Evolutionary conservation across 2,113 vertebrate species (phyloP), one percentile per base, ranked within the genome.

Genomic region (Proteles cristata): DNA sequence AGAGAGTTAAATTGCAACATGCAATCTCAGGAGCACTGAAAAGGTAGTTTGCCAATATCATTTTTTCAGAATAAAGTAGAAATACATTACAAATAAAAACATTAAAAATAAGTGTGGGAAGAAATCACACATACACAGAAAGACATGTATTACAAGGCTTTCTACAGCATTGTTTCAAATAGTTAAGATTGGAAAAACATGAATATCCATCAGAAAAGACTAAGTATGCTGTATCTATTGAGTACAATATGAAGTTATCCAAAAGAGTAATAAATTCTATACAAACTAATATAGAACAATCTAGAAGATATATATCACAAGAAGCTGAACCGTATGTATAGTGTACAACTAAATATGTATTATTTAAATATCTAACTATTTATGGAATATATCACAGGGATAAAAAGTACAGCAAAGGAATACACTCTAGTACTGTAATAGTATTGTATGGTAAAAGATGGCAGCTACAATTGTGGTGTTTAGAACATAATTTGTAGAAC

Each of bases 1-100:
- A 66, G 19, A 25, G 2, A 93, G 33, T 81, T 89, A 96, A 96
- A 88, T 48, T 91, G 39, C 15, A 97, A 97, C 73, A 11, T 97
- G 48, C 28, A 95, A 91, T 33, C 58, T 80, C 14, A 96, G 15
- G 43, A 94, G 35, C 63, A 85, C 26, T 61, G 10, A 74, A 86
- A 79, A 80, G 53, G 33, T 55, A 73, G 21, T 71, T 19, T 58
- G 63, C 23, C 61, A 76, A 76, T 45, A 28, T 16, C 26, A 33
- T 55, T 66, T 79, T 53, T 94, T 65, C 43, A 90, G 35, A 76
- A 76, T n/a, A 94, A 79, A 17, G 12, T 88, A 88, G 31, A 96
- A 88, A 68, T 68, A 91, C 63, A 48, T 86, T 81, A 90, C 53
- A 93, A 95, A 35, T 83, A 63, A 92, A 92, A 83, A 73, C 33